These are phyloP conservation scores for Palloptera scutellata DNA, from an alignment of 2,888 invertebrate species.

Conservation along the genomic window DNA sequence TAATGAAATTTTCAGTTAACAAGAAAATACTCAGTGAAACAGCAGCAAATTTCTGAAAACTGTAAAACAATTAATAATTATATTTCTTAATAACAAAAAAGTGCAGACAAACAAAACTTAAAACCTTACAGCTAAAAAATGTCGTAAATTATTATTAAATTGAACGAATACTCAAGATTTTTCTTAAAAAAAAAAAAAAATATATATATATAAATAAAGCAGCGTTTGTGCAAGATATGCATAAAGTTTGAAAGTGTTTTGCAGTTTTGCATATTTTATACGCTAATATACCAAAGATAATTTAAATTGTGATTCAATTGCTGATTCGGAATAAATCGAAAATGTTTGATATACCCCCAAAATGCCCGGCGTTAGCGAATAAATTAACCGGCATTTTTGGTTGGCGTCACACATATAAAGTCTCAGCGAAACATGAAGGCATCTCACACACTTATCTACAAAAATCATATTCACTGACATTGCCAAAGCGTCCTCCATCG, in stretches of 20 bases:
- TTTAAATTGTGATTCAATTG: slow-evolving; percentile 17
- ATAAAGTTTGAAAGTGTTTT: too few species aligned
- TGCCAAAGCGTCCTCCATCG: slow-evolving; percentile 59
- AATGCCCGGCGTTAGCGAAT: slow-evolving; percentile 80
- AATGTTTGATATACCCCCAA: slow-evolving; percentile 72
- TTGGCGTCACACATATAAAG: slow-evolving; percentile 82
- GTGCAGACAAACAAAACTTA: background rate
- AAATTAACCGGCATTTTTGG: slow-evolving; percentile 80
- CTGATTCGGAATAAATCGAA: background rate
- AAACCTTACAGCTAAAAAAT: too few species aligned
- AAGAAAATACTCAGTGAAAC: background rate
- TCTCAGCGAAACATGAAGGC: slow-evolving; percentile 77
- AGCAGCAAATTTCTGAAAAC: background rate
- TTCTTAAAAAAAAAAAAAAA: too few species aligned
- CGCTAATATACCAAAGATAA: slow-evolving; percentile 26
- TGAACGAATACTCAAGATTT: too few species aligned
- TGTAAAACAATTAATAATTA: background rate
- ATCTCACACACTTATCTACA: slow-evolving; percentile 64
- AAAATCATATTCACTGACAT: slow-evolving; percentile 63
- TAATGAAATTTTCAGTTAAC: too few species aligned
- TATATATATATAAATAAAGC: too few species aligned
- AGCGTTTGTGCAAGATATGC: too few species aligned
- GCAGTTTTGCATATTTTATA: too few species aligned
- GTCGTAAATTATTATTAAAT: too few species aligned
- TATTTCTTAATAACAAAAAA: background rate